Evolutionary conservation across 2,888 invertebrate genomes (phyloP), one percentile per base, ranked within the genome.

Genomic region (Chymomyza procnemis): DNA sequence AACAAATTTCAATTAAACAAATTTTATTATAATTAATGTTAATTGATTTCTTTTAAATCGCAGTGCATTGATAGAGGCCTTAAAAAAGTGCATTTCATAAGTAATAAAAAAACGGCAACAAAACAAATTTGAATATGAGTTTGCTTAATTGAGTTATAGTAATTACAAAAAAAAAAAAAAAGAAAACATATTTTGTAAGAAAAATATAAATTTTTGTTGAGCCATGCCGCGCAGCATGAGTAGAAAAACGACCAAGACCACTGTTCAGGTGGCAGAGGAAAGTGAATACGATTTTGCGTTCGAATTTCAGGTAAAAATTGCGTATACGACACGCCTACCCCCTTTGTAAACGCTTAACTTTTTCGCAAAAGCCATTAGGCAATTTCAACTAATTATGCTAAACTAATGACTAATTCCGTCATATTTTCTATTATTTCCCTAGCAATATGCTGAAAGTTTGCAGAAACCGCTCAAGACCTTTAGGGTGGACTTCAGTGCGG

Each of bases 261-360:
- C 73, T 87, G 78, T 74, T 75, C 73, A 80, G 68, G 88, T 87
- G 87, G 80, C 87, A 78, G 89, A 89, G 78, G 87, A 88, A 78
- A 92, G 93, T 90, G 93, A 94, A 86, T 94, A 94, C 91, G 93
- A 94, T 91, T 94, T 94, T 92, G 92, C 93, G 74, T 94, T 92
- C 90, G 94, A 94, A 91, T 93, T 93, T 91, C 92, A 93, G 94
- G 94, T 94, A 91, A 90, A 92, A 92, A 41, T 41, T 41, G 34
- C 34, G 34, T 41, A 41, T 41, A 41, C 34, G 34, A 14, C 12
- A 41, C 34, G 34, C 34, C 34, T 41, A 41, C 2, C 9, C 34
- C 1, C 34, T 12, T 34, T 8, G 8, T 12, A 26, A 34, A 41
- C 12, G 34, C 34, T 54, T 56, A 18, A 46, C n/a, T 50, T 12